Evolutionary conservation across 2,113 vertebrate species (phyloP).

Genomic region (Lagenorhynchus albirostris): DNA sequence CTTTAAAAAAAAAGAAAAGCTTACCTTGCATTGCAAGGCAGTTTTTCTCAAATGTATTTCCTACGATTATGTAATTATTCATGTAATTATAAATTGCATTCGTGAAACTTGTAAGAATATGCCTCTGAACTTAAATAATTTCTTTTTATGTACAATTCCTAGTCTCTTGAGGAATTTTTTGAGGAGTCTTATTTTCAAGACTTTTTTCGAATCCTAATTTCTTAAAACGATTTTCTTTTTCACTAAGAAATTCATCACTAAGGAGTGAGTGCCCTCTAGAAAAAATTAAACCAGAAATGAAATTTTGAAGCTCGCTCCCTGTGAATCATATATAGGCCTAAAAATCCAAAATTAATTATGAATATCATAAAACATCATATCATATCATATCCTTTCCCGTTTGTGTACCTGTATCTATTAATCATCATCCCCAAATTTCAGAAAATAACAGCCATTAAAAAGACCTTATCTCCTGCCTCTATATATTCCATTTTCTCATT

Average conservation of each 20-base stretch:
- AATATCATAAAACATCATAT: neutral
- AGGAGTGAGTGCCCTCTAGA: neutral
- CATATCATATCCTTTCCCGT: neutral
- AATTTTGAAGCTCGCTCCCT: neutral
- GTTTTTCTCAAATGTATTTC: slow-evolving; percentile 45
- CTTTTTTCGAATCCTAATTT: neutral
- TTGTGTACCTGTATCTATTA: slow-evolving; percentile 58
- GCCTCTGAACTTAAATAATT: neutral
- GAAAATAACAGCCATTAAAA: slow-evolving; percentile 78
- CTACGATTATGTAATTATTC: slow-evolving; percentile 44
- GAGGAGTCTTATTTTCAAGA: slow-evolving; percentile 16
- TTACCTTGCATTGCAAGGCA: slow-evolving; percentile 67
- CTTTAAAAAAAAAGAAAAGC: neutral
- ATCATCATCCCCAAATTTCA: slow-evolving; percentile 68
- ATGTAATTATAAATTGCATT: slow-evolving; percentile 44
- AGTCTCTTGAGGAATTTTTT: slow-evolving; percentile 6
- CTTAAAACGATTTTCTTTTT: slow-evolving; percentile 41
- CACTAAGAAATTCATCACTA: slow-evolving; percentile 4
- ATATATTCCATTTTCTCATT: slow-evolving; percentile 85
- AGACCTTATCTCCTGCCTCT: slow-evolving; percentile 73
- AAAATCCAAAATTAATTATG: slow-evolving; percentile 52
- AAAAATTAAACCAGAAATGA: slow-evolving; percentile 55
- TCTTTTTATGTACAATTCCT: neutral
- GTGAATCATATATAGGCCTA: slow-evolving; percentile 15
- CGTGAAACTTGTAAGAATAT: neutral